Evolutionary conservation across 2,113 vertebrate genomes (phyloP).

Genomic region (Brachypteracias leptosomus): DNA sequence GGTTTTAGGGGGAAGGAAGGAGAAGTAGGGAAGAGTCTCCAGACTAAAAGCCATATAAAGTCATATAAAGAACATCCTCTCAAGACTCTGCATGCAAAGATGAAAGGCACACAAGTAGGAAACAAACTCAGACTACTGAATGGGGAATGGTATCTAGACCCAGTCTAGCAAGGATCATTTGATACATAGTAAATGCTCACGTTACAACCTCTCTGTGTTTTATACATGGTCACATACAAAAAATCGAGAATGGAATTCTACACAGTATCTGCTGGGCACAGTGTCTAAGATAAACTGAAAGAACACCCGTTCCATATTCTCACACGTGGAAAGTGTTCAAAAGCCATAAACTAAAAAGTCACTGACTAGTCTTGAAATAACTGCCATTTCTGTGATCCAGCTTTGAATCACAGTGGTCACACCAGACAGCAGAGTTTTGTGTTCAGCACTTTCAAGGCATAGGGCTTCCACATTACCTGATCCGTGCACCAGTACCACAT

Average conservation of each 20-base stretch:
- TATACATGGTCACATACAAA: not conserved
- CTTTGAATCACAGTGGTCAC: not conserved
- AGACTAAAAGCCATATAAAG: not conserved
- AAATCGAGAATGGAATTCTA: not conserved
- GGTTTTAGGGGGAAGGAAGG: not conserved
- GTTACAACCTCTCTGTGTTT: not conserved
- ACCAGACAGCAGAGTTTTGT: not conserved
- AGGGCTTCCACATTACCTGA: constrained; percentile 78
- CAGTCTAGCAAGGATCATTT: not conserved
- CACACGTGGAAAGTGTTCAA: not conserved
- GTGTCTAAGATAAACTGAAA: not conserved
- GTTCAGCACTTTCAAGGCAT: not conserved
- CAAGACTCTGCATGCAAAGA: not conserved
- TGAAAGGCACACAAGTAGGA: not conserved
- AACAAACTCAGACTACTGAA: not conserved
- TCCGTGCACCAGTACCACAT: constrained; percentile 98
- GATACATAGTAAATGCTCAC: not conserved
- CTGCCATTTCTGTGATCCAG: not conserved
- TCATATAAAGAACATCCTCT: not conserved
- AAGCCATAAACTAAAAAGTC: not conserved
- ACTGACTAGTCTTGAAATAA: not conserved
- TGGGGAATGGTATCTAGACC: not conserved
- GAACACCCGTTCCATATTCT: not conserved
- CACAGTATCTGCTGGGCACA: not conserved
- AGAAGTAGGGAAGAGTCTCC: not conserved